Evolutionary conservation across 2,113 vertebrate genomes (phyloP).

Genomic region (Melospiza georgiana): DNA sequence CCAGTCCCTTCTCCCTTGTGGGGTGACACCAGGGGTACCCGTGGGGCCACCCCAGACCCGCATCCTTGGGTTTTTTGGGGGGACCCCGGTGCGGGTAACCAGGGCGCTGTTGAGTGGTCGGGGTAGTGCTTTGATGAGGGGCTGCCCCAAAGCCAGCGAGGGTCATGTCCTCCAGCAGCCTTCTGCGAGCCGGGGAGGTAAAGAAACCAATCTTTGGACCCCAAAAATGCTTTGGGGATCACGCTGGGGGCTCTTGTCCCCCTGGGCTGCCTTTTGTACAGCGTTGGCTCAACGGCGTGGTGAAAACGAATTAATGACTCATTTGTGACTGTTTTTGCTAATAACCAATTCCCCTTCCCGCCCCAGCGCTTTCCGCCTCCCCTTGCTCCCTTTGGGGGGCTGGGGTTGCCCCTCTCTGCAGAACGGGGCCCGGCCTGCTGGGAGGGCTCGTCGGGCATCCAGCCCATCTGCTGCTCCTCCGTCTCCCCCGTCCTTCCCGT

Average conservation of each 20-base stretch:
- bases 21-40: neutral
- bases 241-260: rapidly evolving
- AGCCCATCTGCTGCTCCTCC: slow-evolving; percentile 9
- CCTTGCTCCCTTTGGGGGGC: neutral
- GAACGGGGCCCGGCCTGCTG: neutral
- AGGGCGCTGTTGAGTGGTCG: rapidly evolving
- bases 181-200: rapidly evolving
- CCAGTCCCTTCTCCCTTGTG: too few relatives aligned
- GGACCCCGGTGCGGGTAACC: rapidly evolving
- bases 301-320: neutral
- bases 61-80: neutral
- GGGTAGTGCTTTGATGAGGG: neutral
- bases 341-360: neutral
- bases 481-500: neutral
- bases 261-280: neutral
- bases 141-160: neutral
- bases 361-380: rapidly evolving
- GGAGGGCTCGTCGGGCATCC: neutral
- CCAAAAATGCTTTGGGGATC: neutral
- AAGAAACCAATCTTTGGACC: neutral
- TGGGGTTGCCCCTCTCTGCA: neutral
- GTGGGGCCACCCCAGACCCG: neutral
- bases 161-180: neutral
- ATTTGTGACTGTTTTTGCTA: neutral
- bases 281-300: rapidly evolving